These are phyloP conservation scores for Beroe forskalii DNA, from an alignment of 37 sponge, comb jelly and placozoan genomes.

Conservation along the genomic window DNA sequence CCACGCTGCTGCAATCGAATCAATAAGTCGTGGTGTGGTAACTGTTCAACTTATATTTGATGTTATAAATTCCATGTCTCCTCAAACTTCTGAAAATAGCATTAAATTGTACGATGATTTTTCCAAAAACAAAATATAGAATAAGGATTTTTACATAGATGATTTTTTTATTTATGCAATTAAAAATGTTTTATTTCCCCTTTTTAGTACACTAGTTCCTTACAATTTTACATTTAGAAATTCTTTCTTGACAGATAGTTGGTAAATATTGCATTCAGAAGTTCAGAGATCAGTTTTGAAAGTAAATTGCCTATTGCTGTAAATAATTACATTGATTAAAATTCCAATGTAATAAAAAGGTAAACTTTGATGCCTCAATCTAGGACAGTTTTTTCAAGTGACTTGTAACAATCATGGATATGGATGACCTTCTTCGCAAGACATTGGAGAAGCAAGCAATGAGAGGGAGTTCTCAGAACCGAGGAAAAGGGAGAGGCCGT, in stretches of 20 bases:
- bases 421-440: slow-evolving; percentile 30
- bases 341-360: too few relatives aligned
- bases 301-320: too few relatives aligned
- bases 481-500: not conserved
- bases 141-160: too few relatives aligned
- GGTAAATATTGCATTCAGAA: too few relatives aligned
- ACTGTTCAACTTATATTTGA: slow-evolving; percentile 1
- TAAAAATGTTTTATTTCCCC: not conserved
- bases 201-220: too few relatives aligned
- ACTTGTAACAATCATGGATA: slow-evolving; percentile 45
- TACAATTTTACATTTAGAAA: too few relatives aligned
- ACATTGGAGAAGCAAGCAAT: slow-evolving; percentile 49
- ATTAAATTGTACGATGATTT: slow-evolving; percentile 74
- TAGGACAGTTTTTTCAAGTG: too few relatives aligned
- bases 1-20: slow-evolving; percentile 86
- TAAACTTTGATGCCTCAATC: too few relatives aligned
- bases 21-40: slow-evolving; percentile 76
- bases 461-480: not conserved
- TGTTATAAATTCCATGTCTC: slow-evolving; percentile 70
- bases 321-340: too few relatives aligned
- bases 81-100: slow-evolving; percentile 71
- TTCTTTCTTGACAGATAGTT: too few relatives aligned
- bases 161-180: not conserved
- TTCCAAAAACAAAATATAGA: slow-evolving; percentile 23
- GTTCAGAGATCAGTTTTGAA: too few relatives aligned